phyloP scores from a whole-genome alignment of 1,140 invertebrate genomes.

The Nebria ingens region DNA sequence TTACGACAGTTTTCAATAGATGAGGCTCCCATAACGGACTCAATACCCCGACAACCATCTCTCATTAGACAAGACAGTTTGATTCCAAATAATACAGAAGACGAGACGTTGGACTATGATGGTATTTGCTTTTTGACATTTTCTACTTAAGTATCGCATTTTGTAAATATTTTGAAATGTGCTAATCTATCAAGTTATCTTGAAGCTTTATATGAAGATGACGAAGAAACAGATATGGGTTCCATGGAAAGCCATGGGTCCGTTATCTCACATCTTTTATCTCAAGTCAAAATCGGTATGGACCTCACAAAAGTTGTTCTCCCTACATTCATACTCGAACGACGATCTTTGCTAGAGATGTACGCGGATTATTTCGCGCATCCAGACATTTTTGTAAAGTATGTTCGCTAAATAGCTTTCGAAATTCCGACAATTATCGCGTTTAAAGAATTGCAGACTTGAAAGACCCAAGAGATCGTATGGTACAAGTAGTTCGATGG shows the following conservation, averaged over 20 bases:
- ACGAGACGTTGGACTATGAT: conserved; percentile 59
- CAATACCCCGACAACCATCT: neutral
- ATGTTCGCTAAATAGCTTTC: no score
- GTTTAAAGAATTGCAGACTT: conserved; percentile 68
- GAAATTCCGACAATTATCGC: neutral
- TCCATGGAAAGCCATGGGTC: conserved; percentile 91
- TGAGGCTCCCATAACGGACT: conserved; percentile 4
- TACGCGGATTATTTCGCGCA: conserved; percentile 98
- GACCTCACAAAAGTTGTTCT: conserved; percentile 95
- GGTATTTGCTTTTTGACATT: conserved; percentile 41
- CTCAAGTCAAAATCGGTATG: conserved; percentile 97
- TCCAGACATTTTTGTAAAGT: conserved; percentile 92
- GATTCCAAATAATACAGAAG: conserved; percentile 39
- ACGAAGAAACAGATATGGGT: conserved; percentile 69
- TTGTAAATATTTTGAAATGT: no score
- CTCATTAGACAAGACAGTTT: neutral
- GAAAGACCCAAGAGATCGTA: conserved; percentile 73
- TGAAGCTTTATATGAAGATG: conserved; percentile 77
- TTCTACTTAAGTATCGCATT: no score
- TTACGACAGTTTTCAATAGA: conserved; percentile 1
- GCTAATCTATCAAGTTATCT: neutral
- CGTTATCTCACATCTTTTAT: conserved; percentile 86
- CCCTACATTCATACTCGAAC: conserved; percentile 93
- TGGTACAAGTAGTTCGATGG: conserved; percentile 89
- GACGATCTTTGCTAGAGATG: conserved; percentile 92